A percentile compares a stretch with the other conserved stretches of the same genome.
Conservation (phyloP, 2,113 vertebrate species). For the Proterorhinus semilunaris region DNA sequence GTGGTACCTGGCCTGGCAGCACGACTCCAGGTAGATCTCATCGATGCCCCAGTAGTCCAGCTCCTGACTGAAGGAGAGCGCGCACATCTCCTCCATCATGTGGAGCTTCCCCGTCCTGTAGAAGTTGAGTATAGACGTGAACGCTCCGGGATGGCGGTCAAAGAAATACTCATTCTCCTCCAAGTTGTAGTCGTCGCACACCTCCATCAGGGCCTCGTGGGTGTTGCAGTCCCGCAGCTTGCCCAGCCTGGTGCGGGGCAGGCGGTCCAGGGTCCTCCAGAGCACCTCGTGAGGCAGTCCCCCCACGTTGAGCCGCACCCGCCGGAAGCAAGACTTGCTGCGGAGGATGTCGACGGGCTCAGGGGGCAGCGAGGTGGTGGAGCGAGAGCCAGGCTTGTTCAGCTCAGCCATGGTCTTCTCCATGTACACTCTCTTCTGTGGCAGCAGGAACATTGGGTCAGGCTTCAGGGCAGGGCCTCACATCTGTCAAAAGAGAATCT, state of each 20-base stretch:
- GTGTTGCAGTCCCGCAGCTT: conserved; percentile 94
- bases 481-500: neutral
- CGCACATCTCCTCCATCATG: conserved; percentile 99
- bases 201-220: conserved; percentile 92
- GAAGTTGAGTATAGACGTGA: conserved; percentile 98
- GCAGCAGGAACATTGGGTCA: conserved; percentile 8
- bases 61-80: conserved; percentile 96
- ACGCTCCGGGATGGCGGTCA: conserved; percentile 94
- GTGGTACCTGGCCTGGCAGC: conserved; percentile 98
- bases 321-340: conserved; percentile 93
- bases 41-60: conserved; percentile 99
- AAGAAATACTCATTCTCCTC: conserved; percentile 99
- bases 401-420: conserved; percentile 88
- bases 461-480: neutral
- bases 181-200: conserved; percentile 96
- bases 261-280: conserved; percentile 94
- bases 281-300: conserved; percentile 96
- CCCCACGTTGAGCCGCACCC: conserved; percentile 95
- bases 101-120: conserved; percentile 97
- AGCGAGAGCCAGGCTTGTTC: conserved; percentile 89
- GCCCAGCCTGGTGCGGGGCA: conserved; percentile 92
- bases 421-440: conserved; percentile 10
- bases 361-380: conserved; percentile 90
- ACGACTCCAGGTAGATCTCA: conserved; percentile 98
- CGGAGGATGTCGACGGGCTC: conserved; percentile 92